Base-by-base conservation (phyloP, 2,797 vertebrate species). In the Hoplostethus atlanticus region DNA sequence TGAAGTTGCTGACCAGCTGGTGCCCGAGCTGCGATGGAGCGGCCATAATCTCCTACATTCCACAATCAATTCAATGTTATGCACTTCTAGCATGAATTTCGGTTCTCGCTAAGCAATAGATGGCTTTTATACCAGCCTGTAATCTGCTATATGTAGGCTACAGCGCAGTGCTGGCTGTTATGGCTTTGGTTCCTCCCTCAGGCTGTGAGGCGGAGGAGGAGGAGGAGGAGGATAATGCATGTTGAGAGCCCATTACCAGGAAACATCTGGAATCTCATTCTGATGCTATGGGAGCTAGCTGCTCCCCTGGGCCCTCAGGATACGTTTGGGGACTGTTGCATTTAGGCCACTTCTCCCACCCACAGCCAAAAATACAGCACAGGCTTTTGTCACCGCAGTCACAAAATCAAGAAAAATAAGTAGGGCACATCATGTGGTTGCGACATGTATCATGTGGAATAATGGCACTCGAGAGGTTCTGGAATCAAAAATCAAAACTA, bases 221-320 rank as follows among this genome's bases (percentile, higher is more conserved):
- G 83, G 76, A 36, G 76, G 79, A 78, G 52, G 76, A 82, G 87
- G 80, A 88, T 90, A 87, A 91, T 84, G 77, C 90, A 89, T 58
- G 81, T 84, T 80, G 87, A 90, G 88, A 92, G 89, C 70, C 80
- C 80, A 91, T 92, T 93, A 91, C 81, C 51, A 58, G 81, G 72
- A 91, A 92, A 93, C 91, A 94, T 94, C 93, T 94, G 92, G 91
- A 93, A 89, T 86, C 80, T 68, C 77, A 80, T 88, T 93, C 81
- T 86, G 84, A 90, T 67, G 82, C 77, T 83, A 17, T 6, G 82
- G 80, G 84, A 85, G 81, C 36, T 47, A 71, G 69, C 78, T 61
- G 73, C 82, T 89, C 89, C 88, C 89, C 76, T 57, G 86, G 81
- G 91, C 70, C 80, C 76, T 73, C 64, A 0, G 47, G 42, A 85